Evolutionary conservation across 92 coral and sea anemone species (phyloP).

Genomic region (Montipora capitata): DNA sequence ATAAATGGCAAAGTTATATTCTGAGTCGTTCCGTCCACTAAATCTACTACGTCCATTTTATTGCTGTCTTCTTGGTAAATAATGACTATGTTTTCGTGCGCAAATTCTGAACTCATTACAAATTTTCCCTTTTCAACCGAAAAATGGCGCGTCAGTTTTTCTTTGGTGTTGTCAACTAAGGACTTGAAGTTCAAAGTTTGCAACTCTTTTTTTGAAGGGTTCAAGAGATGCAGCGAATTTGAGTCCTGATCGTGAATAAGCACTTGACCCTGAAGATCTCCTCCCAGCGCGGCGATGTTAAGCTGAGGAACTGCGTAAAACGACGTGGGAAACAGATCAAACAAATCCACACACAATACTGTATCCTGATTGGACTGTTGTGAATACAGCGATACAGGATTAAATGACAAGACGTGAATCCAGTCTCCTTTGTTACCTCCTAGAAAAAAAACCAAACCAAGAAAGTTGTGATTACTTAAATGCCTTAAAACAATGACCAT

Average conservation of each 20-base stretch:
- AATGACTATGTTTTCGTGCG: conserved; percentile 86
- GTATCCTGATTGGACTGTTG: conserved; percentile 92
- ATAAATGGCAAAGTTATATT: conserved; percentile 97
- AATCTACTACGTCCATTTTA: conserved; percentile 86
- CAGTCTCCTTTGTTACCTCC: conserved; percentile 95
- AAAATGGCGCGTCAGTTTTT: conserved; percentile 94
- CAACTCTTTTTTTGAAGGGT: conserved; percentile 75
- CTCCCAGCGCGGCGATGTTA: conserved; percentile 92
- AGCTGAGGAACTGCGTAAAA: conserved; percentile 83
- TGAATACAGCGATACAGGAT: conserved; percentile 92
- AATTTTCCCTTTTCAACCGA: conserved; percentile 80
- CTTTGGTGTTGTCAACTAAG: conserved; percentile 81
- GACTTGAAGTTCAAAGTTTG: conserved; percentile 82
- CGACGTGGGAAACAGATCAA: conserved; percentile 84
- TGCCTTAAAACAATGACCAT: too few species aligned
- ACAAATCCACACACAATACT: conserved; percentile 80
- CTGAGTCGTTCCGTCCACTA: conserved; percentile 75
- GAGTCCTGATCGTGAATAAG: conserved; percentile 89
- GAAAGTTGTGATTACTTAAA: too few species aligned
- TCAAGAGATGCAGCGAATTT: conserved; percentile 77
- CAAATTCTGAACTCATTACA: conserved; percentile 77
- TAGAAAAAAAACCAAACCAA: conserved; percentile 6
- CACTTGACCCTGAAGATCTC: conserved; percentile 84
- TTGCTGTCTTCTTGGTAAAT: conserved; percentile 89
- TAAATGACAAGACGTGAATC: conserved; percentile 89